Conservation (phyloP, 2,113 vertebrate genomes). For the Cephalopterus ornatus region DNA sequence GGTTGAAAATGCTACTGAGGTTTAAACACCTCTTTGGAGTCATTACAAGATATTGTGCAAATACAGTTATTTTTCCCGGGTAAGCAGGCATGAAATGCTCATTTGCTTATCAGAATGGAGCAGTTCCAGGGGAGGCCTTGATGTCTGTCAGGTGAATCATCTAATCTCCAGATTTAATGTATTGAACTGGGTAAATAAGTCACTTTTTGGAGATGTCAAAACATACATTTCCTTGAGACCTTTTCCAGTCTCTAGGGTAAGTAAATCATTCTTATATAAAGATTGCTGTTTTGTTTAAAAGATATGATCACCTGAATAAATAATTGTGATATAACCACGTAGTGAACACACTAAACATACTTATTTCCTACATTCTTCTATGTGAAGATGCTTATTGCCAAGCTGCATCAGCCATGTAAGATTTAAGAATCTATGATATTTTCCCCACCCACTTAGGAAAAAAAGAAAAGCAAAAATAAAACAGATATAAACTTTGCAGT, state of each 20-base stretch:
- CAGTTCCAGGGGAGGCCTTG: slow-evolving; percentile 1
- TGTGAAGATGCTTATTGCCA: background rate
- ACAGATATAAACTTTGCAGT: background rate
- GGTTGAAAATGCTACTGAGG: background rate
- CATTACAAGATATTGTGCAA: slow-evolving; percentile 32
- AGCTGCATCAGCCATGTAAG: background rate
- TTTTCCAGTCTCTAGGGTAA: background rate
- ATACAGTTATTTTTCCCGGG: slow-evolving; percentile 6
- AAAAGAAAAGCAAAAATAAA: background rate
- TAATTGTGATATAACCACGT: background rate
- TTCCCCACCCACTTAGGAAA: background rate
- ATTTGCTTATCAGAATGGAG: slow-evolving; percentile 39
- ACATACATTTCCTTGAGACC: background rate
- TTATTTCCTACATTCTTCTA: background rate
- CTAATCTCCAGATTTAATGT: background rate
- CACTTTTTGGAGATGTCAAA: background rate
- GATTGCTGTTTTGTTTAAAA: background rate
- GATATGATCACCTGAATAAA: background rate
- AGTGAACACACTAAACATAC: background rate
- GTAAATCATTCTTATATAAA: background rate
- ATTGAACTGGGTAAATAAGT: slow-evolving; percentile 16
- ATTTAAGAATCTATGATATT: background rate
- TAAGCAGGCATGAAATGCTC: slow-evolving; percentile 13
- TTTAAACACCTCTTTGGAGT: slow-evolving; percentile 30
- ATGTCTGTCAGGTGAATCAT: slow-evolving; percentile 45